These are phyloP conservation scores for Hydriomena furcata DNA, from an alignment of 2,888 invertebrate genomes.

Conservation along the genomic window DNA sequence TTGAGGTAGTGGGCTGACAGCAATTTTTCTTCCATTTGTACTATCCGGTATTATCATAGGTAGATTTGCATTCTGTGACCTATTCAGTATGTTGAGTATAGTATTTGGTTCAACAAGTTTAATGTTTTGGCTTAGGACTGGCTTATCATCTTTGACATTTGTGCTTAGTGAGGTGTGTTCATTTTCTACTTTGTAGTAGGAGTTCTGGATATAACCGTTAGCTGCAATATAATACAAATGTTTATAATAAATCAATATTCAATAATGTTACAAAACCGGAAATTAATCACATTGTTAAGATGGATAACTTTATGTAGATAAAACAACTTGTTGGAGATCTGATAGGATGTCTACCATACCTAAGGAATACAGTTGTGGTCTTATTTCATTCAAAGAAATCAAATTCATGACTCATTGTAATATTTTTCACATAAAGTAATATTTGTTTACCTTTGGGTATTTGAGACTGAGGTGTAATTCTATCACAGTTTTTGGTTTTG, in stretches of 20 bases:
- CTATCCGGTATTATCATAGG: conserved; percentile 54
- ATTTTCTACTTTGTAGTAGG: conserved; percentile 73
- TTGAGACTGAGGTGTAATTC: conserved; percentile 35
- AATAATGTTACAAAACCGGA: too few species aligned
- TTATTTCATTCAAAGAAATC: too few species aligned
- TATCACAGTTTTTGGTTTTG: conserved; percentile 47
- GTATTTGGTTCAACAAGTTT: conserved; percentile 59
- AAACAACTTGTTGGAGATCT: too few species aligned
- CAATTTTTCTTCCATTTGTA: conserved; percentile 59
- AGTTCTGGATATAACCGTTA: conserved; percentile 53
- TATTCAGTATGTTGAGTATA: conserved; percentile 60
- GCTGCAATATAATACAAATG: conserved; percentile 44
- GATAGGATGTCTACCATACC: too few species aligned
- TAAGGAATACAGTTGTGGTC: too few species aligned
- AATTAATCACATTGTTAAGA: too few species aligned
- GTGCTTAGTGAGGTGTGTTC: conserved; percentile 51
- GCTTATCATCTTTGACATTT: conserved; percentile 47
- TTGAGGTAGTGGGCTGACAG: conserved; percentile 56
- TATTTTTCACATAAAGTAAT: too few species aligned
- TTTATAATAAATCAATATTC: too few species aligned
- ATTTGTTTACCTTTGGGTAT: conserved; percentile 43
- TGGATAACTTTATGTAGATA: too few species aligned
- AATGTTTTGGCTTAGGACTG: conserved; percentile 47
- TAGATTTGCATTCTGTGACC: conserved; percentile 42
- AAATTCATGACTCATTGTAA: too few species aligned